Conservation (phyloP, 2,113 vertebrate species). For the Erinaceus europaeus region DNA sequence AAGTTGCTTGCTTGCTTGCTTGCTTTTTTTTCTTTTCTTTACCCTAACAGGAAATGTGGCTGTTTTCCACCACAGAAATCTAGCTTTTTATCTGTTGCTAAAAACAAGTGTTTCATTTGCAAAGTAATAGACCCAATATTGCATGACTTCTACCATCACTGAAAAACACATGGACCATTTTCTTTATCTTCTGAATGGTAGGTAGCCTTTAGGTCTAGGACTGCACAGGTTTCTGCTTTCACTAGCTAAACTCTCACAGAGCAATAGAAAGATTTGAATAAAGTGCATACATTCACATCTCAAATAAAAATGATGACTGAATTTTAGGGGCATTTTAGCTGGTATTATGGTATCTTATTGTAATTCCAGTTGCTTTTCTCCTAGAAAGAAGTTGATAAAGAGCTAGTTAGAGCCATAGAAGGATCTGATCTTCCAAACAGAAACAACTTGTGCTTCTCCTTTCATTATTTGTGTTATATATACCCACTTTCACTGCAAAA, state of each 20-base stretch:
- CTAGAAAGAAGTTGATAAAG: neutral
- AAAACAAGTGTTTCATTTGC: neutral
- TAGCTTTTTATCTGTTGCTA: neutral
- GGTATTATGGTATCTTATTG: neutral
- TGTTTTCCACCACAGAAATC: neutral
- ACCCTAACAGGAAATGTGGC: neutral
- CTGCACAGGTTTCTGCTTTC: conserved; percentile 8
- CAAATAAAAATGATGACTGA: conserved; percentile 1
- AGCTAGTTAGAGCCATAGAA: neutral
- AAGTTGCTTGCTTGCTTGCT: neutral
- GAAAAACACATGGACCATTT: conserved; percentile 27
- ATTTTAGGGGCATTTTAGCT: neutral
- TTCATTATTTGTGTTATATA: neutral
- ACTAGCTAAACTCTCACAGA: neutral
- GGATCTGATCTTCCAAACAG: neutral
- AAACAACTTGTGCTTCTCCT: neutral
- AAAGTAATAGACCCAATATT: neutral
- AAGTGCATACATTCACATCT: conserved; percentile 13
- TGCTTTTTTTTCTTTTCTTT: neutral
- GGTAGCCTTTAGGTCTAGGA: conserved; percentile 23
- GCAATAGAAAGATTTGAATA: neutral
- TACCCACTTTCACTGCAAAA: neutral
- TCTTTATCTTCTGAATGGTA: neutral
- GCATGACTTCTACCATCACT: neutral
- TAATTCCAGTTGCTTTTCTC: neutral